Evolutionary conservation across 2,888 invertebrate genomes (phyloP).

Genomic region (Nephrotoma flavescens): DNA sequence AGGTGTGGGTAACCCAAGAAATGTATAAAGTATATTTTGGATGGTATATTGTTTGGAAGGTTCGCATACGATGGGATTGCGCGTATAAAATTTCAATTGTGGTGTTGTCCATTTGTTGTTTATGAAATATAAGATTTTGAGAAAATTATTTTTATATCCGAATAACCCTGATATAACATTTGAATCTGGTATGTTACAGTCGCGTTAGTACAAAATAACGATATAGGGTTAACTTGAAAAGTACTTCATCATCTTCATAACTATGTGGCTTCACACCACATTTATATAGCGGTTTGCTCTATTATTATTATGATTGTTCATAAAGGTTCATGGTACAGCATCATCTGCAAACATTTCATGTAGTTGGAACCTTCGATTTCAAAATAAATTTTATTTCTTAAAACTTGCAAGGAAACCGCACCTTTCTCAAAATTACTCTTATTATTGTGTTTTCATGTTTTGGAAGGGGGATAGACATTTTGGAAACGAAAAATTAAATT

Average conservation of each 20-base stretch:
- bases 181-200: too few relatives aligned
- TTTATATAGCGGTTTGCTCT: background rate
- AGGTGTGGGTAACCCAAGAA: background rate
- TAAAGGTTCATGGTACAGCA: too few relatives aligned
- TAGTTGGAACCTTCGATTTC: too few relatives aligned
- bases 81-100: background rate
- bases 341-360: too few relatives aligned
- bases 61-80: background rate
- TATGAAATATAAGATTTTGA: background rate
- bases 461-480: too few relatives aligned
- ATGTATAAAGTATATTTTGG: too few relatives aligned
- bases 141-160: background rate
- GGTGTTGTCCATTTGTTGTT: background rate
- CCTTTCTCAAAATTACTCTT: too few relatives aligned
- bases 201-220: too few relatives aligned
- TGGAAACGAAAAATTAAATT: too few relatives aligned
- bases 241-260: background rate
- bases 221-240: background rate
- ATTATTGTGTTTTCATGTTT: too few relatives aligned
- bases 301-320: background rate
- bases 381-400: too few relatives aligned
- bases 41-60: background rate
- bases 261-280: background rate
- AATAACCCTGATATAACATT: background rate
- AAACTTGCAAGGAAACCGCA: too few relatives aligned